Percentiles rank a stretch among this genome's conserved stretches.
These are phyloP conservation scores for Euproctis similis DNA, from an alignment of 2,888 invertebrate genomes.

Conservation along the genomic window DNA sequence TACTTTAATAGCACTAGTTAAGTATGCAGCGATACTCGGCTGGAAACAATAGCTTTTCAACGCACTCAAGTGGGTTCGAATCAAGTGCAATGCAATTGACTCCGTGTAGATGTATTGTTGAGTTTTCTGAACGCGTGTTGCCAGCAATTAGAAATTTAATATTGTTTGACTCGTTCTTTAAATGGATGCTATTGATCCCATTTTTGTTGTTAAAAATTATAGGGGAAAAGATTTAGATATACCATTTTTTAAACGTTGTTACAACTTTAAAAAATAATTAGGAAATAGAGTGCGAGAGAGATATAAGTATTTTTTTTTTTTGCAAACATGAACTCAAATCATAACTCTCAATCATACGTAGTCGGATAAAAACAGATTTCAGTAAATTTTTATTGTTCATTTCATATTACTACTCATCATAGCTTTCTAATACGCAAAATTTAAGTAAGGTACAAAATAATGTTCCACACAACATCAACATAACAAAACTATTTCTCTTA, in stretches of 20 bases:
- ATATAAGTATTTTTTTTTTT: no score
- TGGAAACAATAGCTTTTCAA: conserved; percentile 34
- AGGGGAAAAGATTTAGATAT: conserved; percentile 5
- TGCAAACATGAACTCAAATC: no score
- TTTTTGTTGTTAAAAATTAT: conserved; percentile 10
- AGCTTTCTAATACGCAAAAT: not conserved
- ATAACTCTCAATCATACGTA: no score
- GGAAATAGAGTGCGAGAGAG: no score
- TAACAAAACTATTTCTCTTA: conserved; percentile 62
- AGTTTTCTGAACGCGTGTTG: conserved; percentile 9
- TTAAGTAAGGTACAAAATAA: conserved; percentile 10
- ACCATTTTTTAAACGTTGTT: no score
- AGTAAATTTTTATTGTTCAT: not conserved
- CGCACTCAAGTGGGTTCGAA: conserved; percentile 24
- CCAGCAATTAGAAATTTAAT: conserved; percentile 19
- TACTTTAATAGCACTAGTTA: no score
- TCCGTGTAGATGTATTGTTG: not conserved
- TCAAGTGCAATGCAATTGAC: conserved; percentile 34
- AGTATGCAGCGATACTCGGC: conserved; percentile 4
- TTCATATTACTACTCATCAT: not conserved
- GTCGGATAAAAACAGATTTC: no score
- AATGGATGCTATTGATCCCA: conserved; percentile 18
- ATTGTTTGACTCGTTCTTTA: conserved; percentile 12
- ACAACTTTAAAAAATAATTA: no score
- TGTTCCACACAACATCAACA: conserved; percentile 53